A percentile compares a stretch with the other conserved stretches of the same genome.
phyloP scores from a whole-genome alignment of 2,888 invertebrate species.

The Mesorhabditis spiculigera region DNA sequence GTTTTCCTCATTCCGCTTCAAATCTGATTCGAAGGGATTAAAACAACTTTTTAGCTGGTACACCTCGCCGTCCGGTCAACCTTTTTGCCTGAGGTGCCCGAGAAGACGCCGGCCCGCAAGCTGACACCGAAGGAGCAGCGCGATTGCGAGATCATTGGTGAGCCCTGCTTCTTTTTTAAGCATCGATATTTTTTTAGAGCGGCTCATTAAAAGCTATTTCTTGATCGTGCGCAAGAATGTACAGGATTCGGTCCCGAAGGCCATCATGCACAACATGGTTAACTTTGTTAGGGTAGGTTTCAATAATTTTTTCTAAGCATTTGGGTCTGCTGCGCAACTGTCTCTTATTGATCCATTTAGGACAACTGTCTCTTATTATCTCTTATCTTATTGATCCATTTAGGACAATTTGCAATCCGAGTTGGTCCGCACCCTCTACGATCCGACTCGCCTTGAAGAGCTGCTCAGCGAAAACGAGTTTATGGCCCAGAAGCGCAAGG shows the following conservation, averaged over 20 bases:
- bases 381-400: slow-evolving; percentile 9
- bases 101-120: slow-evolving; percentile 34
- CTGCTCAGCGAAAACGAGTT: slow-evolving; percentile 94
- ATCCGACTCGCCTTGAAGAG: slow-evolving; percentile 86
- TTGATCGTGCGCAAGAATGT: slow-evolving; percentile 97
- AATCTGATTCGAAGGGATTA: no score
- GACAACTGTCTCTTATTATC: slow-evolving; percentile 10
- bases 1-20: no score
- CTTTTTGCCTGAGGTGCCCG: slow-evolving; percentile 46
- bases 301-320: neutral
- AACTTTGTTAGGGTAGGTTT: slow-evolving; percentile 81
- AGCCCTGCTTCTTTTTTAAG: slow-evolving; percentile 8
- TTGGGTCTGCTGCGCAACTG: neutral
- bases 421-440: slow-evolving; percentile 94
- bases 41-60: neutral
- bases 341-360: neutral
- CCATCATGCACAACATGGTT: slow-evolving; percentile 98
- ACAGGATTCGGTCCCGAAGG: slow-evolving; percentile 97
- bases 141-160: slow-evolving; percentile 54
- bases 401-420: slow-evolving; percentile 91
- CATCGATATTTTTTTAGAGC: slow-evolving; percentile 69
- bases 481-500: slow-evolving; percentile 88
- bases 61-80: slow-evolving; percentile 17
- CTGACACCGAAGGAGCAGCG: slow-evolving; percentile 49
- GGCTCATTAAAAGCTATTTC: slow-evolving; percentile 95